Percentiles rank a stretch among this genome's conserved stretches.
phyloP scores from a whole-genome alignment of 2,888 invertebrate genomes.

The Mesorhabditis belari region DNA sequence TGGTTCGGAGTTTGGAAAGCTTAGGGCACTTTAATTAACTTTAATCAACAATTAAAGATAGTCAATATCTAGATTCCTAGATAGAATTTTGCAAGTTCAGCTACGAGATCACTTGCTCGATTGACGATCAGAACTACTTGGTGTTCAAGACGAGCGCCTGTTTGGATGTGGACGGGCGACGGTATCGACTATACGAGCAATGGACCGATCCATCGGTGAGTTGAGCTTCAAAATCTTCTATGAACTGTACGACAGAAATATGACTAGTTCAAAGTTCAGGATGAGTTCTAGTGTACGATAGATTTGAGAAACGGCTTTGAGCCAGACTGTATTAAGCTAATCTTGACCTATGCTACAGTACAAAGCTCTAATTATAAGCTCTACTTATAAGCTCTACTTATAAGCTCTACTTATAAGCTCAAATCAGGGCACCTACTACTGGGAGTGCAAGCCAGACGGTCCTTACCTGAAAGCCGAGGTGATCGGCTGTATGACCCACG shows the following conservation, averaged over 20 bases:
- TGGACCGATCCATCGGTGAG: conserved; percentile 39
- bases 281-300: too few relatives aligned
- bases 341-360: too few relatives aligned
- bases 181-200: conserved; percentile 28
- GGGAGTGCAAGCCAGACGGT: conserved; percentile 33
- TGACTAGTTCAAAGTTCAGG: too few relatives aligned
- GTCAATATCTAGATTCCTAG: too few relatives aligned
- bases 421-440: conserved; percentile 39
- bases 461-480: conserved; percentile 30
- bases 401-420: background rate
- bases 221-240: background rate
- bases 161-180: conserved; percentile 19
- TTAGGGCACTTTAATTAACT: too few relatives aligned
- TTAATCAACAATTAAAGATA: too few relatives aligned
- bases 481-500: conserved; percentile 38
- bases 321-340: too few relatives aligned
- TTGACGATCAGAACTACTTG: conserved; percentile 26
- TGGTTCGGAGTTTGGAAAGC: too few relatives aligned
- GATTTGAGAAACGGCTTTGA: too few relatives aligned
- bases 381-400: too few relatives aligned
- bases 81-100: too few relatives aligned
- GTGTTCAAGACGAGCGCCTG: conserved; percentile 38
- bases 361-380: too few relatives aligned
- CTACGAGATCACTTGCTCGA: background rate
- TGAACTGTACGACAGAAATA: background rate